Conservation (phyloP, 2,888 invertebrate species). For the Ochropleura leucogaster region DNA sequence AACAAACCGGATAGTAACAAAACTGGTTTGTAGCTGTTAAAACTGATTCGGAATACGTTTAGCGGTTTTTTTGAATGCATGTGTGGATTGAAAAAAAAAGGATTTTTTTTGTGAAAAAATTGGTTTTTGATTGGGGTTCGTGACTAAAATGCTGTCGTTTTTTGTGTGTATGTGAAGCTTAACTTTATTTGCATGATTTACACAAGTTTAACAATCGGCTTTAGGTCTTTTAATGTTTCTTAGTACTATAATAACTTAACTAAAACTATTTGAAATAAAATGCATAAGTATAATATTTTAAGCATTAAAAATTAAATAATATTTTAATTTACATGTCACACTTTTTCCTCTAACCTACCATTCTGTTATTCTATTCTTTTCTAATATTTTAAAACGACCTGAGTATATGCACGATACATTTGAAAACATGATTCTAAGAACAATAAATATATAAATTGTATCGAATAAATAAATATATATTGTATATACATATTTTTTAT, state of each 20-base stretch:
- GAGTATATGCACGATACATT: no score
- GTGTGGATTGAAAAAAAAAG: neutral
- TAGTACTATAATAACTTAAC: neutral
- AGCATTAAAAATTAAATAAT: no score
- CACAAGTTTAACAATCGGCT: neutral
- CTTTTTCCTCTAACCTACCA: no score
- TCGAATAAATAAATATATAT: no score
- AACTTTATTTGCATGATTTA: neutral
- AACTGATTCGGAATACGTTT: conserved; percentile 25
- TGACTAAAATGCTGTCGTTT: neutral
- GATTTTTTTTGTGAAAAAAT: neutral
- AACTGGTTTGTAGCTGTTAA: conserved; percentile 35
- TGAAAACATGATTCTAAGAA: no score
- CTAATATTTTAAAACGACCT: no score
- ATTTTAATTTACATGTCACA: no score
- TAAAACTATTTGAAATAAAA: no score
- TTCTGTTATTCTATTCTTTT: no score
- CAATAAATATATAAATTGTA: no score
- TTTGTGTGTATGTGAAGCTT: neutral
- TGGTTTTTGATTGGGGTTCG: neutral
- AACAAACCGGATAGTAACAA: conserved; percentile 25
- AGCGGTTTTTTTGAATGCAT: conserved; percentile 12
- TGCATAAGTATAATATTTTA: no score
- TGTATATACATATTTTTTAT: no score
- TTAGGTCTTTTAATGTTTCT: neutral